Conservation (phyloP, 2,113 vertebrate species). For the Pongo pygmaeus region DNA sequence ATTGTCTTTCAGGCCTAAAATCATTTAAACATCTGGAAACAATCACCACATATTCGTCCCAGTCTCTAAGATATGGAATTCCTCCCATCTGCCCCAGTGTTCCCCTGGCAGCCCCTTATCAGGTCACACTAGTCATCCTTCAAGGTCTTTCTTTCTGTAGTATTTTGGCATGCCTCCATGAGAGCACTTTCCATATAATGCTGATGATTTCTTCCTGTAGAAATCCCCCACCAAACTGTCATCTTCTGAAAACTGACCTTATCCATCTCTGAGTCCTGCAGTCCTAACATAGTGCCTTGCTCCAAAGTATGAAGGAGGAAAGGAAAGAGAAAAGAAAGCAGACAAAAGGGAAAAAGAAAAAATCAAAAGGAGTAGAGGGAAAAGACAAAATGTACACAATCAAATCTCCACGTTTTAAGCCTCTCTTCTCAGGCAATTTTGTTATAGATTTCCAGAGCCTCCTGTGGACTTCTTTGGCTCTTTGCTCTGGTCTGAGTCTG, state of each 20-base stretch:
- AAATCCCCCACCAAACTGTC: not conserved
- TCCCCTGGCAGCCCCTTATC: not conserved
- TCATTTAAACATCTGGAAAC: conserved; percentile 13
- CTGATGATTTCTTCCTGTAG: not conserved
- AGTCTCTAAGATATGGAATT: not conserved
- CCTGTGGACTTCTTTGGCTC: not conserved
- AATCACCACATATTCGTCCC: not conserved
- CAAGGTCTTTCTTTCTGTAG: not conserved
- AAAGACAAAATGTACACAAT: not conserved
- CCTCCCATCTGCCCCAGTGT: not conserved
- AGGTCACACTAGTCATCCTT: not conserved
- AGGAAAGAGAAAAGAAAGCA: not conserved
- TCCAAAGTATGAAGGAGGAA: not conserved
- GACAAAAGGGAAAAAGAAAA: not conserved
- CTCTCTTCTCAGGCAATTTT: not conserved
- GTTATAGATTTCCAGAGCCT: not conserved
- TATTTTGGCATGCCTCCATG: not conserved
- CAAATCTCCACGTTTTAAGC: not conserved
- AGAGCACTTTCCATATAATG: not conserved
- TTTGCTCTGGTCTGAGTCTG: not conserved
- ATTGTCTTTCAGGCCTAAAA: not conserved
- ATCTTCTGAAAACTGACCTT: not conserved
- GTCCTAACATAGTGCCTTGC: not conserved
- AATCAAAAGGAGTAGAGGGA: not conserved
- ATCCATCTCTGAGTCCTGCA: not conserved